Percentiles rank a stretch among this genome's conserved stretches.
Evolutionary conservation across 2,888 invertebrate species (phyloP).

Genomic region (Rhagonycha fulva): DNA sequence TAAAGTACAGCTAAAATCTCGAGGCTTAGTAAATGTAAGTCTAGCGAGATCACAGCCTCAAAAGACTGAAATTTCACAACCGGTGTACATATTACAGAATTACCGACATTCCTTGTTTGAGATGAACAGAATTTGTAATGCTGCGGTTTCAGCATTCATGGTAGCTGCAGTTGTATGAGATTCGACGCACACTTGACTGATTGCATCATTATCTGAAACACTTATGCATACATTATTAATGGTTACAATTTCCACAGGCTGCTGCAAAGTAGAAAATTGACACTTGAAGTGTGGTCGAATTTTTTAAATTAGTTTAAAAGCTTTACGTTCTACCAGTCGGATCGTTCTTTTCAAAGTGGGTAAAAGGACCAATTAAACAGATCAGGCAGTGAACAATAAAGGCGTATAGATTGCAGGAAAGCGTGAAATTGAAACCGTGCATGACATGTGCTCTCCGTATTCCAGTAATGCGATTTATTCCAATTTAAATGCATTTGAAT

Average conservation of each 20-base stretch:
- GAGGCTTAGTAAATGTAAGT: conserved; percentile 16
- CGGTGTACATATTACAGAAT: conserved; percentile 25
- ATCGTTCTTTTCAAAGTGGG: background rate
- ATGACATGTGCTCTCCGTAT: conserved; percentile 35
- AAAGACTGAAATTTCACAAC: conserved; percentile 25
- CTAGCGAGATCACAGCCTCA: conserved; percentile 14
- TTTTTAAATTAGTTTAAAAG: background rate
- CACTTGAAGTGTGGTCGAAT: background rate
- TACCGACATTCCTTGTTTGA: conserved; percentile 22
- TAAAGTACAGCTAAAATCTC: conserved; percentile 18
- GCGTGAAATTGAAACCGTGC: conserved; percentile 36
- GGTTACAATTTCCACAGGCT: background rate
- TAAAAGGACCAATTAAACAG: conserved; percentile 18
- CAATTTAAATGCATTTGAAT: conserved; percentile 24
- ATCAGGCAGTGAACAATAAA: conserved; percentile 27
- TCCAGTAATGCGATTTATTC: conserved; percentile 21
- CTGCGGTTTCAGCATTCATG: conserved; percentile 14
- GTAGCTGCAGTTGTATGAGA: background rate
- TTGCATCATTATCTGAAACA: background rate
- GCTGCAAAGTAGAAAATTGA: background rate
- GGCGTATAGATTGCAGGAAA: conserved; percentile 35
- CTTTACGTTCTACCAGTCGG: background rate
- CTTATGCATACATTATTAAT: background rate
- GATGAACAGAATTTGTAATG: conserved; percentile 15
- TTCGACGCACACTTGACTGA: background rate